These are phyloP conservation scores for Apodemia mormo DNA, from an alignment of 2,888 invertebrate species.

Conservation along the genomic window DNA sequence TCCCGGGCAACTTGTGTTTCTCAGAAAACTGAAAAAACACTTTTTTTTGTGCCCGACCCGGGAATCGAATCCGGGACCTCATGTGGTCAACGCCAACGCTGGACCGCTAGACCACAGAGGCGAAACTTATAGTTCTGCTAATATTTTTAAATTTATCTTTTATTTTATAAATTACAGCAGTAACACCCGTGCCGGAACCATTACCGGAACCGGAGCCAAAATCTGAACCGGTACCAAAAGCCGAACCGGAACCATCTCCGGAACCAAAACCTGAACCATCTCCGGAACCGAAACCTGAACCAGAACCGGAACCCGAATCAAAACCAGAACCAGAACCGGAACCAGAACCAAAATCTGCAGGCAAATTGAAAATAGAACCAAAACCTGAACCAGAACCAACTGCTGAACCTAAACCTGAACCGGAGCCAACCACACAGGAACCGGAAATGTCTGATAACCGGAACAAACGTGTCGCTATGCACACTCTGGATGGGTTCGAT, in stretches of 20 bases:
- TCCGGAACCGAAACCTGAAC: slow-evolving; percentile 45
- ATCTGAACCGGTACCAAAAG: too few species aligned
- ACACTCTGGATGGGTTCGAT: slow-evolving; percentile 67
- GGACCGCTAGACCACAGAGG: too few species aligned
- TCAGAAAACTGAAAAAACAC: too few species aligned
- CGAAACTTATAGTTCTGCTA: too few species aligned
- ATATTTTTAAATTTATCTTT: background rate
- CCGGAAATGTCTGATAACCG: slow-evolving; percentile 54
- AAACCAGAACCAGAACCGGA: slow-evolving; percentile 53
- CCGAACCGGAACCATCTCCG: slow-evolving; percentile 21
- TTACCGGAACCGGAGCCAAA: slow-evolving; percentile 33
- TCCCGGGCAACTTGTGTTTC: too few species aligned
- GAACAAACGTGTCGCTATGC: slow-evolving; percentile 82
- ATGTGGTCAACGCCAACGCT: too few species aligned
- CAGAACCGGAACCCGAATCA: slow-evolving; percentile 46
- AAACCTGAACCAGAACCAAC: slow-evolving; percentile 64
- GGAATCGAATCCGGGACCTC: too few species aligned
- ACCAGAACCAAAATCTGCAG: slow-evolving; percentile 60
- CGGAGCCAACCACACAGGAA: slow-evolving; percentile 59
- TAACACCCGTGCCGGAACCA: slow-evolving; percentile 48
- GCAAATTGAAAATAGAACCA: slow-evolving; percentile 51
- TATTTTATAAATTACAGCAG: slow-evolving; percentile 43
- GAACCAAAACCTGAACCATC: slow-evolving; percentile 45
- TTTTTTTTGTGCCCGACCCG: too few species aligned
- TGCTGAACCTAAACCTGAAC: slow-evolving; percentile 54